Conservation (phyloP, 37 sponge, comb jelly and placozoan species). For the Hormiphora californensis region DNA sequence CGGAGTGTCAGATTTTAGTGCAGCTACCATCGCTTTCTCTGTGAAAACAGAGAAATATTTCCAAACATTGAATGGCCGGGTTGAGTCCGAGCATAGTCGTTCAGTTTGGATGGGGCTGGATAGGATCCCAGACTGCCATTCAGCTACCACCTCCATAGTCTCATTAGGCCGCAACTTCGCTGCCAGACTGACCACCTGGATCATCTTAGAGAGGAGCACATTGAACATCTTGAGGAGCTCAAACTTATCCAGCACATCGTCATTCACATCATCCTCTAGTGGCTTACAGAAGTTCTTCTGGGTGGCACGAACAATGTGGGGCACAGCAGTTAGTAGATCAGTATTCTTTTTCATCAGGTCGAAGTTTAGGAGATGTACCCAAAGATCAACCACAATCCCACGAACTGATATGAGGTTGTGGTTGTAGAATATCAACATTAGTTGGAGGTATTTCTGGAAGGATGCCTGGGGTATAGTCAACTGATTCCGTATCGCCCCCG, state of each 20-base stretch:
- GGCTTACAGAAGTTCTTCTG: neutral
- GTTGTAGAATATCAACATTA: slow-evolving; percentile 45
- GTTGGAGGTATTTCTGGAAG: slow-evolving; percentile 48
- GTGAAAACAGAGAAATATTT: slow-evolving; percentile 46
- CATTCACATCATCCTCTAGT: neutral
- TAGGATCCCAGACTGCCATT: slow-evolving; percentile 37
- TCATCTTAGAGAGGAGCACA: slow-evolving; percentile 21
- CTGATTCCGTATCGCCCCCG: neutral
- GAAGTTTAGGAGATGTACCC: slow-evolving; percentile 46
- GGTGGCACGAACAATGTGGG: slow-evolving; percentile 25
- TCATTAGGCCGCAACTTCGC: slow-evolving; percentile 47
- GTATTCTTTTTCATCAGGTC: neutral
- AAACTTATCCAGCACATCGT: slow-evolving; percentile 43
- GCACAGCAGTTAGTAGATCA: slow-evolving; percentile 32
- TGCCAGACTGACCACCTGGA: neutral
- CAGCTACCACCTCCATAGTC: slow-evolving; percentile 33
- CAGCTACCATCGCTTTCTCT: slow-evolving; percentile 11
- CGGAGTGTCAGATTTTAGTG: slow-evolving; percentile 1
- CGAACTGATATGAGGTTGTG: neutral
- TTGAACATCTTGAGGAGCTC: slow-evolving; percentile 35
- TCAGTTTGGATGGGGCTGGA: slow-evolving; percentile 12
- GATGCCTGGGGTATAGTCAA: neutral
- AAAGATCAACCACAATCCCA: slow-evolving; percentile 4
- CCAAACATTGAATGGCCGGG: slow-evolving; percentile 20
- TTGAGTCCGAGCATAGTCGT: neutral